phyloP scores from a whole-genome alignment of 2,113 vertebrate genomes.

The Tupaia tana region DNA sequence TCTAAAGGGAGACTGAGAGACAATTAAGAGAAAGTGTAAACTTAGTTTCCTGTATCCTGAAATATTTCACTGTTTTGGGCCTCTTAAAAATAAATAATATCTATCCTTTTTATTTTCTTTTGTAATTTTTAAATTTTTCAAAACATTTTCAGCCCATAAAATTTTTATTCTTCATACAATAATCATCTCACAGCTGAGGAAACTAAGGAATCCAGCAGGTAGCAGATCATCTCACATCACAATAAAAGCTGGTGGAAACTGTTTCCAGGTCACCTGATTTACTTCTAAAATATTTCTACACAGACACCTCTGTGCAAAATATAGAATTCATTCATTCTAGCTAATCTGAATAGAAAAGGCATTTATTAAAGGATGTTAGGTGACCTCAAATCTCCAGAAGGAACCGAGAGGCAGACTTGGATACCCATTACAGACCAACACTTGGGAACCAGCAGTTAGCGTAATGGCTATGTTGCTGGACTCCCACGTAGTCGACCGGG shows the following conservation, averaged over 20 bases:
- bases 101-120: background rate
- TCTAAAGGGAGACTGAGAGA: background rate
- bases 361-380: background rate
- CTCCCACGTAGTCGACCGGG: too few species aligned
- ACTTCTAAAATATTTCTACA: background rate
- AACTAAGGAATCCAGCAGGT: background rate
- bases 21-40: background rate
- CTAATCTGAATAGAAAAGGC: background rate
- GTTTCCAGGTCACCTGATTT: background rate
- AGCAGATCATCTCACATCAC: background rate
- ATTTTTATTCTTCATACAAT: constrained; percentile 18
- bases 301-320: background rate
- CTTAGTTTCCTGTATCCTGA: background rate
- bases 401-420: background rate
- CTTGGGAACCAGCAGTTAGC: too few species aligned
- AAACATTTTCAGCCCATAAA: background rate
- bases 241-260: background rate
- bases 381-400: background rate
- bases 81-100: background rate
- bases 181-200: background rate
- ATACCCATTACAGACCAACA: background rate
- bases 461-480: too few species aligned
- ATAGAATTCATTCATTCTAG: background rate
- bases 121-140: background rate
- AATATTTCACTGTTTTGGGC: background rate